Percentiles rank a stretch among this genome's conserved stretches.
Conservation (phyloP, 2,797 vertebrate species). For the Coendou prehensilis region DNA sequence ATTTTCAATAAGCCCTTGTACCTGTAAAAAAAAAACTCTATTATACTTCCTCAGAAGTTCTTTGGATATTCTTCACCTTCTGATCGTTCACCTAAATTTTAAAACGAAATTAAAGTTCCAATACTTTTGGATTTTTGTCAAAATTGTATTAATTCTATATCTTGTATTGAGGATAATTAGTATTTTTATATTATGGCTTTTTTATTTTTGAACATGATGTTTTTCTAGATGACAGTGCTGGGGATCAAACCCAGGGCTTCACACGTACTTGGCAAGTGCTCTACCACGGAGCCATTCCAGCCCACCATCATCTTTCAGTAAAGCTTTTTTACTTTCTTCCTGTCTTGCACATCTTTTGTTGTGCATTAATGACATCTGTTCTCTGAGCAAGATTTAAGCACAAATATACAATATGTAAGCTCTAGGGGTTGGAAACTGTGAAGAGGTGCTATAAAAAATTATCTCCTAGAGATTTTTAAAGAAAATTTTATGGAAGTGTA, state of each 20-base stretch:
- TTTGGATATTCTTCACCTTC: background rate
- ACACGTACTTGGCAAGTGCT: background rate
- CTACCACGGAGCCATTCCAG: background rate
- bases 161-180: background rate
- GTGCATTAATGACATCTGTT: background rate
- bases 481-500: background rate
- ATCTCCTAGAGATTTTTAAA: background rate
- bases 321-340: background rate
- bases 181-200: background rate
- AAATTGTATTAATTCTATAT: background rate
- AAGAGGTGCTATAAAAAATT: background rate
- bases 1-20: constrained; percentile 12
- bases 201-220: background rate
- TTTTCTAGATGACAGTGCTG: background rate
- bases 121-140: background rate
- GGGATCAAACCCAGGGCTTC: background rate
- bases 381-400: background rate
- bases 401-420: background rate
- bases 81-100: background rate
- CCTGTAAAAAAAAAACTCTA: background rate
- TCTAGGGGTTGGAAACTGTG: background rate
- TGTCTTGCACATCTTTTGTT: constrained; percentile 7
- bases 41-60: background rate
- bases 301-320: background rate
- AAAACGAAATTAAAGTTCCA: background rate